Conservation (phyloP, 2,113 vertebrate genomes). For the Pavo muticus region DNA sequence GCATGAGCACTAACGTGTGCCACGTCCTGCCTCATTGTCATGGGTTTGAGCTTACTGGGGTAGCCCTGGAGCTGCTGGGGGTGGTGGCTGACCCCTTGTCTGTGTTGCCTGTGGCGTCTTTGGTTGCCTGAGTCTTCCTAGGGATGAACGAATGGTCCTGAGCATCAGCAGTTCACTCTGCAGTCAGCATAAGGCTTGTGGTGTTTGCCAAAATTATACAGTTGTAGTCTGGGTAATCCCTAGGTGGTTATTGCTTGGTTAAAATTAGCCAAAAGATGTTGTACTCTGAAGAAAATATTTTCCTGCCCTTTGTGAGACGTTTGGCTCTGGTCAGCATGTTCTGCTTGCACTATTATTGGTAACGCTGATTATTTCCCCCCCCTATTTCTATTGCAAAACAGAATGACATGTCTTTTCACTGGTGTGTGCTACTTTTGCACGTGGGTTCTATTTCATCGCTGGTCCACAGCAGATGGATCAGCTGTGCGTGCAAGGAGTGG, state of each 20-base stretch:
- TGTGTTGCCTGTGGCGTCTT: not conserved
- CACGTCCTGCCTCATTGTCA: not conserved
- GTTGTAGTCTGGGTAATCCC: not conserved
- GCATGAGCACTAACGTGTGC: not conserved
- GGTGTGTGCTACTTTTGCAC: constrained; percentile 28
- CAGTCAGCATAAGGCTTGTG: not conserved
- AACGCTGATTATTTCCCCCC: not conserved
- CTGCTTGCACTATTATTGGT: constrained; percentile 33
- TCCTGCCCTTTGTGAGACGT: not conserved
- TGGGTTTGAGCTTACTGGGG: not conserved
- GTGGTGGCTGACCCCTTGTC: not conserved
- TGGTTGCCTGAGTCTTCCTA: not conserved
- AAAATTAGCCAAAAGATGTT: constrained; percentile 32
- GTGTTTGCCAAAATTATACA: not conserved
- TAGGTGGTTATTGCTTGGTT: not conserved
- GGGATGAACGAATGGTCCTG: not conserved
- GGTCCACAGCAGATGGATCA: not conserved
- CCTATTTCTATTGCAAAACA: not conserved
- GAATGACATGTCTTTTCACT: not conserved
- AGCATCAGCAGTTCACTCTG: not conserved
- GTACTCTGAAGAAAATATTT: not conserved
- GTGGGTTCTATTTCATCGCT: constrained; percentile 18
- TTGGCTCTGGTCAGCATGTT: not conserved
- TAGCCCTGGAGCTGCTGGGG: not conserved
- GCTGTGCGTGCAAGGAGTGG: not conserved